Evolutionary conservation across 2,888 invertebrate species (phyloP), one percentile per base, ranked within the genome.

Genomic region (Lobophora halterata): DNA sequence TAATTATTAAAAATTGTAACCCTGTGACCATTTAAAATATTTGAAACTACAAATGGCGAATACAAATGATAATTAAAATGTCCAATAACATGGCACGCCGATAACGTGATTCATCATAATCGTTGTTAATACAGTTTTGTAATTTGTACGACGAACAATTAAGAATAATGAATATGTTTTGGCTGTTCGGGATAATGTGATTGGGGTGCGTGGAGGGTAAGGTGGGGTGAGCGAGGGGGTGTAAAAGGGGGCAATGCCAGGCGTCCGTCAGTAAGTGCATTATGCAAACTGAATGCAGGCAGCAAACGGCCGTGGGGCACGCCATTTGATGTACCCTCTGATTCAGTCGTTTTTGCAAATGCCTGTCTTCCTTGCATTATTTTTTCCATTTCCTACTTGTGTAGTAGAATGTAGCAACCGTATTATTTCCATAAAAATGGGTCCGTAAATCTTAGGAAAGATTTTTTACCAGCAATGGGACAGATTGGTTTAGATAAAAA

Each of bases 81-180:
- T 58, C 53, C 56, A 55, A 61, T 61, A 54, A 37, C 50, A 52
- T 45, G 29, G 17, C 45, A 58, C 41, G 46, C 41, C 47, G 58
- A 62, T 64, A 57, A 62, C 57, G 61, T 63, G 61, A 65, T 68
- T 71, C 59, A 65, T 65, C 61, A 65, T 59, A 61, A 65, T 60
- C 37, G 46, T 46, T 52, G 53, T 61, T 63, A 60, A 67, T 63
- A 60, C 54, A 57, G 59, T 67, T 70, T 65, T 60, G 64, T 52
- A 57, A 61, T 65, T 58, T 61, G 59, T 54, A 64, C 57, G 57
- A 58, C 61, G 66, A 62, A 68, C 66, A 71, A 72, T 71, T 68
- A 71, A 63, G 59, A 57, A 61, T 71, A 70, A 74, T 73, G 66
- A 68, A 66, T 69, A 61, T 64, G 64, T 65, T 67, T 66, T 52